Evolutionary conservation across 2,797 vertebrate genomes (phyloP), one percentile per base, ranked within the genome.

Genomic region (Carcharodon carcharias): DNA sequence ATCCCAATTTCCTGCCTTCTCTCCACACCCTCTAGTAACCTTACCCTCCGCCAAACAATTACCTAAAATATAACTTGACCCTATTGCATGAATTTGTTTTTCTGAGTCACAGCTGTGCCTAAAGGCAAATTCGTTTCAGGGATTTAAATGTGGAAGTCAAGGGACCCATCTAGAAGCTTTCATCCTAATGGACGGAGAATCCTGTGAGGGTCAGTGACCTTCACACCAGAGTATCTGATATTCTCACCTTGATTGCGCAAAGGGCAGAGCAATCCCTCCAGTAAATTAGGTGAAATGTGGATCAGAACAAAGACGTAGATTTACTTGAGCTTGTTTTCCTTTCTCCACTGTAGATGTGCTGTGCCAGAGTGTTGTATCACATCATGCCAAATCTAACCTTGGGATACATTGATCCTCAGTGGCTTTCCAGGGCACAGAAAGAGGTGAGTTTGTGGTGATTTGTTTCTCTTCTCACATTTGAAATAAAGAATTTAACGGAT

Each of bases 291-390:
- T 23, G 23, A 85, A 26, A 2, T 9, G 45, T 26, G 40, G 45
- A 50, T 85, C 45, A 4, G 7, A 26, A 50, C 28, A 92, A 63
- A 16, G 5, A 18, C 0, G 35, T 63, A 18, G 58, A n/a, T 16
- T 63, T 8, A 63, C 31, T 16, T 35, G 23, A 6, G 26, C 5
- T 35, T 71, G 65, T 23, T 96, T 3, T 96, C 14, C 71, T 71
- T 21, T 67, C 45, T 89, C 50, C 26, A 12, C 18, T 95, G 65
- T 97, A 99, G 99, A 98, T 99, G 97, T 99, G 99, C 88, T 95
- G 99, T 96, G 99, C 98, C 0, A 99, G 99, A 98, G 96, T 99
- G 80, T 97, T 99, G 96, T 99, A 98, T 97, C 97, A 98, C 4
- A 97, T 99, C 97, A 96, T 98, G 96, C 99, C 99, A 56, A 99